Percentiles rank a stretch among this genome's conserved stretches.
Conservation (phyloP, 2,797 vertebrate genomes). For the Philypnodon macrostomus region DNA sequence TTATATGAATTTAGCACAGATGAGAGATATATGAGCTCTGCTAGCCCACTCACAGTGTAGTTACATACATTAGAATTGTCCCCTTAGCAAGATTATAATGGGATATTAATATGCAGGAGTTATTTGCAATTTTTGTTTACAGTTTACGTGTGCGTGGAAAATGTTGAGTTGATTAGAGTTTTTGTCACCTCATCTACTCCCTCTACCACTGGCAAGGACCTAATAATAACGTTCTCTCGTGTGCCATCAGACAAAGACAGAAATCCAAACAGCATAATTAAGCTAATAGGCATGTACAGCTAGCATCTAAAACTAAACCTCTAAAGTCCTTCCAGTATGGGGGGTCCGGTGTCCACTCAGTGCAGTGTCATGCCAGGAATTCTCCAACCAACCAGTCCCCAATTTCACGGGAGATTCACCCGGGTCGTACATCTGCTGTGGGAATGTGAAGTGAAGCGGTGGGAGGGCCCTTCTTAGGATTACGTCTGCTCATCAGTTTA, state of each 20-base stretch:
- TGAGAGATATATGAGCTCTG: conserved; percentile 35
- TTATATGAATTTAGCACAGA: conserved; percentile 30
- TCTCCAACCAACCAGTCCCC: conserved; percentile 59
- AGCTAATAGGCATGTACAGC: no score
- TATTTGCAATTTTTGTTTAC: no score
- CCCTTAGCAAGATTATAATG: no score
- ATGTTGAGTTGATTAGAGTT: no score
- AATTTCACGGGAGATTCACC: conserved; percentile 78
- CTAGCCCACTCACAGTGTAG: conserved; percentile 44
- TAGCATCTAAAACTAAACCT: conserved; percentile 55
- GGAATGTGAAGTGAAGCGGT: conserved; percentile 84
- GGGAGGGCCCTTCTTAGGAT: conserved; percentile 87
- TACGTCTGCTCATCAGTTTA: conserved; percentile 85
- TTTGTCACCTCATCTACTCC: no score
- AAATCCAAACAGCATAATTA: no score
- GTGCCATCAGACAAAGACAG: no score
- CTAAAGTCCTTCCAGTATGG: conserved; percentile 40
- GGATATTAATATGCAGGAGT: no score
- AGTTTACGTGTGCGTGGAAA: no score
- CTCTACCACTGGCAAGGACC: no score
- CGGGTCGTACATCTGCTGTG: conserved; percentile 77
- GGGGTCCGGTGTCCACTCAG: conserved; percentile 59
- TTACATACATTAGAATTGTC: background rate
- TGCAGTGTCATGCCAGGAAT: conserved; percentile 64
- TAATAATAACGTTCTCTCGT: no score